Evolutionary conservation across 2,888 invertebrate genomes (phyloP).

Genomic region (Caenorhabditis doughertyi): DNA sequence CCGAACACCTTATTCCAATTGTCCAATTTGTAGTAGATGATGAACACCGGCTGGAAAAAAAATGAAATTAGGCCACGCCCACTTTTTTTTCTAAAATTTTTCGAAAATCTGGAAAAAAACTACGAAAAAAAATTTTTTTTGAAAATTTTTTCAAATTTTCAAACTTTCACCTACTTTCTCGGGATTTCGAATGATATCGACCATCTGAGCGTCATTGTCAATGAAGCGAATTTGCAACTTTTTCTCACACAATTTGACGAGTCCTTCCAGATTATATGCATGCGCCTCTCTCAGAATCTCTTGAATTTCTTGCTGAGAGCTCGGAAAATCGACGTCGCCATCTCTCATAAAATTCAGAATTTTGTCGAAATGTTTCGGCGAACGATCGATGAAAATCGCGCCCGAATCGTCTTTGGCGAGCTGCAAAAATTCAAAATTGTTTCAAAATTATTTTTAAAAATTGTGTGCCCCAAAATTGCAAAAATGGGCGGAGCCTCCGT

Average conservation of each 20-base stretch:
- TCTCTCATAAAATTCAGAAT: conserved; percentile 96
- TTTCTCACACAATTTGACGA: neutral
- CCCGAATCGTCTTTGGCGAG: neutral
- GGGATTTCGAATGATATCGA: neutral
- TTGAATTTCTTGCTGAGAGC: neutral
- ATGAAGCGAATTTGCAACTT: neutral
- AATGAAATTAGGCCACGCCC: neutral
- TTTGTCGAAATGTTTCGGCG: conserved; percentile 96
- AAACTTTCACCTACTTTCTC: neutral
- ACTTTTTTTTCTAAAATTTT: too few relatives aligned
- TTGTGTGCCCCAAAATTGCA: too few relatives aligned
- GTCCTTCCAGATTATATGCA: neutral
- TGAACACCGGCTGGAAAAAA: conserved; percentile 6
- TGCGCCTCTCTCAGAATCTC: neutral
- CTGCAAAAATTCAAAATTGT: neutral
- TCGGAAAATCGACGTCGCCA: conserved; percentile 90
- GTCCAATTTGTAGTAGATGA: conserved; percentile 8
- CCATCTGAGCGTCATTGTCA: neutral
- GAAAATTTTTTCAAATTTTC: too few relatives aligned
- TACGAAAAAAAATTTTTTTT: too few relatives aligned
- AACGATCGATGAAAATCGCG: conserved; percentile 7
- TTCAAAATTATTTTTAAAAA: too few relatives aligned
- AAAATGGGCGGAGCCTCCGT: neutral
- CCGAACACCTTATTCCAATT: neutral
- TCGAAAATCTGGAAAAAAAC: too few relatives aligned